A percentile compares a stretch with the other conserved stretches of the same genome.
Evolutionary conservation across 2,888 invertebrate genomes (phyloP).

Genomic region (Ariolimax columbianus): DNA sequence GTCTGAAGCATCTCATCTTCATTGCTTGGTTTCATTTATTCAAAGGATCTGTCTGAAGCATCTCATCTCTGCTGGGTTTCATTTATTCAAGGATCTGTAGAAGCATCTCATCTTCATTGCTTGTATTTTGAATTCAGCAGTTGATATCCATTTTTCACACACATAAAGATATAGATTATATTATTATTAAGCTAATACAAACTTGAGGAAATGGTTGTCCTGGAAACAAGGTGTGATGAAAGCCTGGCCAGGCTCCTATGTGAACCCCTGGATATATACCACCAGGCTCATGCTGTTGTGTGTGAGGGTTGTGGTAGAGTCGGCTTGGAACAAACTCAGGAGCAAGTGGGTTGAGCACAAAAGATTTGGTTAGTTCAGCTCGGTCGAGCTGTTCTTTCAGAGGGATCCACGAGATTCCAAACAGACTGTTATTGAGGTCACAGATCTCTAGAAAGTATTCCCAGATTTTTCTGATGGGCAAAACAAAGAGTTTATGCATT

Average conservation of each 20-base stretch:
- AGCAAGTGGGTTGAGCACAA: slow-evolving; percentile 89
- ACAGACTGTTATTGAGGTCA: slow-evolving; percentile 85
- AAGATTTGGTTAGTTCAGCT: slow-evolving; percentile 86
- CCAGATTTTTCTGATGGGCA: slow-evolving; percentile 85
- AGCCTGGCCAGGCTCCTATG: slow-evolving; percentile 30
- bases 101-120: too few relatives aligned
- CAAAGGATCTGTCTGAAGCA: too few relatives aligned
- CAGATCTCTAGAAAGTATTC: slow-evolving; percentile 87
- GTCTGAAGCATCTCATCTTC: too few relatives aligned
- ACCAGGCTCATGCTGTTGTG: slow-evolving; percentile 36
- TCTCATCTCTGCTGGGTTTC: too few relatives aligned
- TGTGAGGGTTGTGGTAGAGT: slow-evolving; percentile 59
- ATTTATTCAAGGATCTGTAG: too few relatives aligned
- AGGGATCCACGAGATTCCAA: slow-evolving; percentile 86
- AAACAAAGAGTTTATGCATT: not conserved
- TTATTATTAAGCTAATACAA: not conserved
- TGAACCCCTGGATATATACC: slow-evolving; percentile 19
- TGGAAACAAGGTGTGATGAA: slow-evolving; percentile 15
- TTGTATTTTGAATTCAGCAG: too few relatives aligned
- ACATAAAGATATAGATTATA: too few relatives aligned
- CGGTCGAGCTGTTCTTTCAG: slow-evolving; percentile 85
- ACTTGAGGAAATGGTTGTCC: slow-evolving; percentile 49
- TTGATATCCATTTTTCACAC: too few relatives aligned
- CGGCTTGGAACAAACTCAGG: slow-evolving; percentile 86
- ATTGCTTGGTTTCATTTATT: too few relatives aligned